phyloP scores from a whole-genome alignment of 2,797 vertebrate species.

The Ctenopoma kingsleyae region DNA sequence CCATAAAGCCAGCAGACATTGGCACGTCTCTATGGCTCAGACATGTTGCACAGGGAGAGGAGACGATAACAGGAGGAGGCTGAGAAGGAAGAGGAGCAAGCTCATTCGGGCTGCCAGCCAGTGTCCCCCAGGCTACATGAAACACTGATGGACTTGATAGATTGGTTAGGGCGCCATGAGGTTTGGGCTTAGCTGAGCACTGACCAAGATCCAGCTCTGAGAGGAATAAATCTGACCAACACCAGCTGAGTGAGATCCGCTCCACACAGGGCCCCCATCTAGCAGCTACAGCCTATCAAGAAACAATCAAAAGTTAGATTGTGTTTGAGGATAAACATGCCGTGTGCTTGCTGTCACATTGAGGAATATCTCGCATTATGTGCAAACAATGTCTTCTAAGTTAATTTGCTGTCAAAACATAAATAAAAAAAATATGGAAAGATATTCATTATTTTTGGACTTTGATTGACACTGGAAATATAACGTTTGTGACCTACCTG shows the following conservation, averaged over 20 bases:
- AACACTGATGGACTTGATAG: conserved; percentile 80
- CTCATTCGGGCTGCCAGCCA: conserved; percentile 68
- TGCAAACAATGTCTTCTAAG: conserved; percentile 20
- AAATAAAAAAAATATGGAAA: conserved; percentile 38
- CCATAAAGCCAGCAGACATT: conserved; percentile 30
- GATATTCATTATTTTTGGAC: conserved; percentile 33
- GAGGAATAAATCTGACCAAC: conserved; percentile 71
- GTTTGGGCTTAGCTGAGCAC: conserved; percentile 58
- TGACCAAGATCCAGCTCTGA: conserved; percentile 58
- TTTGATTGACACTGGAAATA: conserved; percentile 44
- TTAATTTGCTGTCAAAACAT: conserved; percentile 54
- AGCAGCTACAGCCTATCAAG: conserved; percentile 42
- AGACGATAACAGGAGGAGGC: conserved; percentile 28
- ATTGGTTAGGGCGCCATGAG: conserved; percentile 62
- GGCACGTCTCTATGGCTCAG: conserved; percentile 21
- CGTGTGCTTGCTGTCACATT: conserved; percentile 39
- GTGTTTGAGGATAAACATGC: conserved; percentile 52
- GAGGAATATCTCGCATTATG: conserved; percentile 14
- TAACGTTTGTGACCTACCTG: conserved; percentile 36
- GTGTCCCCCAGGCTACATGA: conserved; percentile 74
- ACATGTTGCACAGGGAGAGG: conserved; percentile 32
- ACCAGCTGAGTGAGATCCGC: conserved; percentile 48
- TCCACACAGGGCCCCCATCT: conserved; percentile 38
- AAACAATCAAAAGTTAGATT: conserved; percentile 64
- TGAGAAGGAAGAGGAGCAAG: conserved; percentile 45